These are phyloP conservation scores for Polypedilum pembai DNA, from an alignment of 1,140 invertebrate genomes.

Conservation along the genomic window DNA sequence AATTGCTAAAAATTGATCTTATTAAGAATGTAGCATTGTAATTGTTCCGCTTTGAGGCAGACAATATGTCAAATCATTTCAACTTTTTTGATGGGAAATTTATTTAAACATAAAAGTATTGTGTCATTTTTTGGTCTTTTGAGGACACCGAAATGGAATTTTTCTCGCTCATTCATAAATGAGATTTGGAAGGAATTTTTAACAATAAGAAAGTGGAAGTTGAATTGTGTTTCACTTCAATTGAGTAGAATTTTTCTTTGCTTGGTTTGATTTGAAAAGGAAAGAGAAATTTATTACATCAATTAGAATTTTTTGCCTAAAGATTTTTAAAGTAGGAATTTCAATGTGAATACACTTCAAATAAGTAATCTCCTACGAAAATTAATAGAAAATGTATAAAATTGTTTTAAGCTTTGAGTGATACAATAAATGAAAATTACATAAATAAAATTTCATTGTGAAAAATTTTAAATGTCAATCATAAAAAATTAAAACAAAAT, in stretches of 20 bases:
- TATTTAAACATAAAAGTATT: not conserved
- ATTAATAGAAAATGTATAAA: no score
- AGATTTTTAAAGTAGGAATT: no score
- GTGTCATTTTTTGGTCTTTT: not conserved
- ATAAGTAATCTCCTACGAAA: no score
- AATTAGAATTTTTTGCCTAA: no score
- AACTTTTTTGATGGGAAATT: constrained; percentile 13
- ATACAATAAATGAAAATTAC: no score
- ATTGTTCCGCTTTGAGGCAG: constrained; percentile 9
- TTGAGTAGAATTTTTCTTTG: not conserved
- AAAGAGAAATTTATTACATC: no score
- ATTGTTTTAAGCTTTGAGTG: no score
- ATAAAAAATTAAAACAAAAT: no score
- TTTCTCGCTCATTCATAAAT: not conserved
- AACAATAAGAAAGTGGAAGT: constrained; percentile 11
- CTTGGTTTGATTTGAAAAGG: no score
- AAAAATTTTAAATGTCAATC: no score
- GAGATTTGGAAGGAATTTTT: not conserved
- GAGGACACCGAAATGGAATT: not conserved
- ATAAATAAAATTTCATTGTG: no score
- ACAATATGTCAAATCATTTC: constrained; percentile 14
- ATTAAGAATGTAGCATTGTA: not conserved
- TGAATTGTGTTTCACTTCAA: not conserved
- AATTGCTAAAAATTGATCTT: constrained; percentile 25
- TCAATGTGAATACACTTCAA: no score